Conservation (phyloP, 2,888 invertebrate species). For the Limulus polyphemus region DNA sequence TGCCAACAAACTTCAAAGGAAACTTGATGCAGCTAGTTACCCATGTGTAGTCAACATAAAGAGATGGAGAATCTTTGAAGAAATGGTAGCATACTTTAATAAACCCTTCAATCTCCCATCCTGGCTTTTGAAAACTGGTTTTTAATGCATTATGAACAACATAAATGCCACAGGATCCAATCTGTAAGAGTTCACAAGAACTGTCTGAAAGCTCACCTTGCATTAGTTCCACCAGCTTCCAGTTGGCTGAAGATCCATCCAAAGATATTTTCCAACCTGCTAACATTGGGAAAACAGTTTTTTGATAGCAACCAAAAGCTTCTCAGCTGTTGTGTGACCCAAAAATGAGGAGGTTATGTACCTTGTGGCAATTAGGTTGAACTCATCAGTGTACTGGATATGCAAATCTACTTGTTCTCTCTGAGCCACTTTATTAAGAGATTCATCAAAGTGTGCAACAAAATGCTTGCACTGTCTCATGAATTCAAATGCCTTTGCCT, state of each 20-base stretch:
- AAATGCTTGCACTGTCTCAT: not conserved
- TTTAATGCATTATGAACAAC: not conserved
- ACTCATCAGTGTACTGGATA: not conserved
- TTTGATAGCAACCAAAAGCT: not conserved
- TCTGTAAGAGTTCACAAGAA: not conserved
- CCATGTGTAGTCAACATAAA: not conserved
- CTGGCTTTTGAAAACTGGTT: not conserved
- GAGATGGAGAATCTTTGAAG: not conserved
- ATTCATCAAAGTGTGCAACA: not conserved
- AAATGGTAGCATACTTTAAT: not conserved
- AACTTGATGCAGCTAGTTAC: not conserved
- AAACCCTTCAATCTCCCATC: not conserved
- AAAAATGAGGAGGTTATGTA: not conserved
- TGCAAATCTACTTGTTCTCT: not conserved
- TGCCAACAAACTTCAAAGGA: not conserved
- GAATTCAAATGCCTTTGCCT: no score
- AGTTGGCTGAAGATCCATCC: not conserved
- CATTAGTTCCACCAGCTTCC: not conserved
- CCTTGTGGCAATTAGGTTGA: not conserved
- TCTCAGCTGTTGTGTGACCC: not conserved
- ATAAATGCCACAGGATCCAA: not conserved
- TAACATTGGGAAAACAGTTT: not conserved
- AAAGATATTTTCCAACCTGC: not conserved
- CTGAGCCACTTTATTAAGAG: not conserved
- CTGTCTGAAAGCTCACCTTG: not conserved